Conservation (phyloP, 2,888 invertebrate genomes). For the Frankliniella intonsa region DNA sequence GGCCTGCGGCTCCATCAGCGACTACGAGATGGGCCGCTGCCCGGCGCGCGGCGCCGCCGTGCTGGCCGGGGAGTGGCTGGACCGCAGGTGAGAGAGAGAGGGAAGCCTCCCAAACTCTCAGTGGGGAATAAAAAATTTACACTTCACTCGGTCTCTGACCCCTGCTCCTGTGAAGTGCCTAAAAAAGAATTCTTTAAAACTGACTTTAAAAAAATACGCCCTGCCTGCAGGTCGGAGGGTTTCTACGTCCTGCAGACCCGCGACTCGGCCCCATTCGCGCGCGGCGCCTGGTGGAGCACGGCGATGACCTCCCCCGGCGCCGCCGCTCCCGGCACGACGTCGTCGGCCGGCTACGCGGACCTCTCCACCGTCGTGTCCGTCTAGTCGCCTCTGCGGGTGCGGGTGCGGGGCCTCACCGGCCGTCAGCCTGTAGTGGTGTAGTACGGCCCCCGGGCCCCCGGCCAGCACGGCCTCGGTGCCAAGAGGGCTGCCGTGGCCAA, state of each 20-base stretch:
- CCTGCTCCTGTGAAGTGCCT: too few relatives aligned
- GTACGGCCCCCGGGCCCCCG: not conserved
- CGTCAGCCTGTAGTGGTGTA: too few relatives aligned
- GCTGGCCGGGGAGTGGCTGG: not conserved
- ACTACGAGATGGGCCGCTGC: slow-evolving; percentile 8
- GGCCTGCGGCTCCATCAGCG: slow-evolving; percentile 47
- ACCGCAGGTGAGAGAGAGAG: not conserved
- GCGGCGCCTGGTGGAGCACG: not conserved
- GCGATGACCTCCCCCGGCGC: not conserved
- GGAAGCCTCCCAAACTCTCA: not conserved
- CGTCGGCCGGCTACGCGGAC: not conserved
- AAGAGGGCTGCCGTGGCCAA: not conserved
- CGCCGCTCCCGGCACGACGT: not conserved
- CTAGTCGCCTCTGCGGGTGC: too few relatives aligned
- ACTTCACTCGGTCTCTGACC: too few relatives aligned
- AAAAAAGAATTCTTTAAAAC: too few relatives aligned
- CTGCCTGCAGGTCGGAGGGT: not conserved
- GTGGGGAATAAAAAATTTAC: too few relatives aligned
- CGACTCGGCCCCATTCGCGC: not conserved
- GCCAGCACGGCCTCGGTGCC: not conserved
- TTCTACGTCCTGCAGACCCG: not conserved
- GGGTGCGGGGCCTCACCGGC: too few relatives aligned
- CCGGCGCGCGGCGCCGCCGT: not conserved
- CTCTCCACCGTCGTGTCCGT: too few relatives aligned
- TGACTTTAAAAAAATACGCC: not conserved